Conservation (phyloP, 2,888 invertebrate genomes). For the Thumatha senex region DNA sequence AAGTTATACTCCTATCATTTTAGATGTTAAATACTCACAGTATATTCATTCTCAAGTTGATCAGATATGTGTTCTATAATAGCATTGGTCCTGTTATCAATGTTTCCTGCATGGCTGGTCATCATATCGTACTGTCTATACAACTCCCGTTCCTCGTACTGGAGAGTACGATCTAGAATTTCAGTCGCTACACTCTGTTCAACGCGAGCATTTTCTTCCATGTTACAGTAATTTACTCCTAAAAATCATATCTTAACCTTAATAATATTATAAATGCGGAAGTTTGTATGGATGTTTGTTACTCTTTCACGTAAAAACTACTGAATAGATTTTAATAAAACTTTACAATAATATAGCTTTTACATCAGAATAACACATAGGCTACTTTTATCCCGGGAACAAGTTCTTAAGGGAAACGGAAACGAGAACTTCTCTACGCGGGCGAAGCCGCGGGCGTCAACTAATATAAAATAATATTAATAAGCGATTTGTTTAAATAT, state of each 20-base stretch:
- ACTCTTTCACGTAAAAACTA: no score
- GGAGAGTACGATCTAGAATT: slow-evolving; percentile 61
- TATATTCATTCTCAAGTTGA: slow-evolving; percentile 57
- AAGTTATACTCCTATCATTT: neutral
- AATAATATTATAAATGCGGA: no score
- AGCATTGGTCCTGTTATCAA: slow-evolving; percentile 71
- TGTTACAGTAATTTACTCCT: slow-evolving; percentile 60
- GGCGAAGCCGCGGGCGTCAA: no score
- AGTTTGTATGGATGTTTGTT: no score
- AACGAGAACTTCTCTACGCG: no score
- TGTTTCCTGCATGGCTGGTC: slow-evolving; percentile 60
- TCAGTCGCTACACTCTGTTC: slow-evolving; percentile 65
- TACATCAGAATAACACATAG: no score
- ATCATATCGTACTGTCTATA: slow-evolving; percentile 58
- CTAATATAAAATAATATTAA: no score
- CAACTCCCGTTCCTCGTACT: slow-evolving; percentile 61
- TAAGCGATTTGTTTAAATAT: no score
- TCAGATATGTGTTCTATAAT: slow-evolving; percentile 71
- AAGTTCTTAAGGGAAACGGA: no score
- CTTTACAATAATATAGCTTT: no score
- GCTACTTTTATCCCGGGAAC: no score
- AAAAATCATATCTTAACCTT: slow-evolving; percentile 1
- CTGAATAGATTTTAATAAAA: no score
- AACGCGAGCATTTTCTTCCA: slow-evolving; percentile 58
- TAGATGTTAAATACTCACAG: slow-evolving; percentile 46